phyloP scores from a whole-genome alignment of 2,888 invertebrate species.

The Eucriotettix oculatus region DNA sequence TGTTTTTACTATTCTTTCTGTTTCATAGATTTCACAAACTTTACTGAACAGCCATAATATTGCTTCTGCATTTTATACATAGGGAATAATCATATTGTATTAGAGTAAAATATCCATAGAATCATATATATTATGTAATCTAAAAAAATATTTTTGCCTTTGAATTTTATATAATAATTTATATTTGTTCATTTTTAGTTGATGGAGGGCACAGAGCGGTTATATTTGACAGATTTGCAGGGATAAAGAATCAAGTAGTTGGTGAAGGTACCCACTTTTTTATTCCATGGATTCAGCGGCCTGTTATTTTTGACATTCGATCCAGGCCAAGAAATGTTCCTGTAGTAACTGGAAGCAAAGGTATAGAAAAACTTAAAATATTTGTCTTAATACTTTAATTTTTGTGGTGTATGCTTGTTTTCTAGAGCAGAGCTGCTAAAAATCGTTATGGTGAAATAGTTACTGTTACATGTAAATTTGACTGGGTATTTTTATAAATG shows the following conservation, averaged over 20 bases:
- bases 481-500: too few species aligned
- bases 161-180: too few species aligned
- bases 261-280: conserved; percentile 99
- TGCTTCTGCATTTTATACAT: too few species aligned
- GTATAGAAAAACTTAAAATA: conserved; percentile 25
- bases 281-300: conserved; percentile 96
- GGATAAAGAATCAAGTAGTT: conserved; percentile 78
- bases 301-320: conserved; percentile 95
- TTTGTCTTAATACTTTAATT: neutral
- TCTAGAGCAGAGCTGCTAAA: neutral
- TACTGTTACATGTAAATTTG: too few species aligned
- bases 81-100: too few species aligned
- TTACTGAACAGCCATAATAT: too few species aligned
- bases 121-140: too few species aligned
- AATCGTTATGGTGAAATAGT: too few species aligned
- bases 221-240: conserved; percentile 96
- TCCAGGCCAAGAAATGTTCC: conserved; percentile 93
- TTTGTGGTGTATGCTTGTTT: neutral
- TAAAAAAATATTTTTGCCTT: too few species aligned
- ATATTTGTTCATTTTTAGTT: conserved; percentile 40
- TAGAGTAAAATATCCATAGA: too few species aligned
- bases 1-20: too few species aligned
- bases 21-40: too few species aligned
- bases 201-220: conserved; percentile 98
- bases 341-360: conserved; percentile 94